Evolutionary conservation across 2,888 invertebrate genomes (phyloP).

Genomic region (Diaperis boleti): DNA sequence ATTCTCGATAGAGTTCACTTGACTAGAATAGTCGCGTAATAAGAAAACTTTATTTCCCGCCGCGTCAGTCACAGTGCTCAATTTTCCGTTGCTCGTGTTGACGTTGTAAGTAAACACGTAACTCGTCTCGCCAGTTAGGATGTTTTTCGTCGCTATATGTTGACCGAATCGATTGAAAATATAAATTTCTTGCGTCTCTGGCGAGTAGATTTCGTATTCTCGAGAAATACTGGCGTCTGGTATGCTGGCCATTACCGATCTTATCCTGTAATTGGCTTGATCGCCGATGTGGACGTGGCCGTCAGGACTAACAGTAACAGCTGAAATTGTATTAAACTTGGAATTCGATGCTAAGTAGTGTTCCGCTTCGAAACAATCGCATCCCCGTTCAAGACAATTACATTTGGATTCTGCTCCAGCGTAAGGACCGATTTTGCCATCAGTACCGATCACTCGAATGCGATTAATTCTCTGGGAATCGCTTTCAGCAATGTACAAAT

Average conservation of each 20-base stretch:
- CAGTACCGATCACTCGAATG: slow-evolving; percentile 90
- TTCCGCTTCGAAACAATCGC: slow-evolving; percentile 93
- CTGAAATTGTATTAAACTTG: slow-evolving; percentile 93
- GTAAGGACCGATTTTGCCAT: slow-evolving; percentile 92
- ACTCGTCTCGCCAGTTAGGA: slow-evolving; percentile 93
- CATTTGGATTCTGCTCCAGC: slow-evolving; percentile 95
- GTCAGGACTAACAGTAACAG: slow-evolving; percentile 93
- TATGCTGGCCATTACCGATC: slow-evolving; percentile 90
- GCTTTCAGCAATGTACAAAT: slow-evolving; percentile 94
- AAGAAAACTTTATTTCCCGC: slow-evolving; percentile 91
- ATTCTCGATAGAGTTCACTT: slow-evolving; percentile 94
- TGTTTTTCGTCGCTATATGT: slow-evolving; percentile 93
- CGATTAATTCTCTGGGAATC: slow-evolving; percentile 95
- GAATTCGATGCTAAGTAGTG: slow-evolving; percentile 93
- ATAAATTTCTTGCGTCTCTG: slow-evolving; percentile 95
- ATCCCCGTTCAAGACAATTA: slow-evolving; percentile 90
- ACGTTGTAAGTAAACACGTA: slow-evolving; percentile 97
- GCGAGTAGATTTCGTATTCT: slow-evolving; percentile 94
- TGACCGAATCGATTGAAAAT: slow-evolving; percentile 95
- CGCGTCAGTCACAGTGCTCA: slow-evolving; percentile 93
- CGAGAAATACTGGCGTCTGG: slow-evolving; percentile 86
- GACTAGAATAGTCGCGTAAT: slow-evolving; percentile 84
- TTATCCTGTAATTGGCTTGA: slow-evolving; percentile 89
- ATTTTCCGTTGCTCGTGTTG: slow-evolving; percentile 94
- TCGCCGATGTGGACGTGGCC: slow-evolving; percentile 96